Base-by-base conservation (phyloP, 2,888 invertebrate genomes). In the Rotaria magnacalcarata region DNA sequence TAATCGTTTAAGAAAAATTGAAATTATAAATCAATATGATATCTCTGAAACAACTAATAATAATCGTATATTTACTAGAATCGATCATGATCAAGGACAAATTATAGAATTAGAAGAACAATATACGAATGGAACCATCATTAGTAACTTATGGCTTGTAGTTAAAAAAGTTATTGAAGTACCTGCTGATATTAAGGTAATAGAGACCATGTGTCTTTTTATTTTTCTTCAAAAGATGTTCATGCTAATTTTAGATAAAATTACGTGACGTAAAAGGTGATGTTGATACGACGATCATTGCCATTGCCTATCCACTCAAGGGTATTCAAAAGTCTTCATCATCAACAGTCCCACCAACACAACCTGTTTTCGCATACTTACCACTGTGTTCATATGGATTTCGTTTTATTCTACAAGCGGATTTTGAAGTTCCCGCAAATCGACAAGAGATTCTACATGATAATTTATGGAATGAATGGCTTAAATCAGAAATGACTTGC, bases 391-490 rank as follows among this genome's bases (percentile, higher is more conserved):
- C 90, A 85, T 91, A 91, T 87, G 91, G 91, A 8, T 91, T 91
- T 88, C 87, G 90, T 47, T 91, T 91, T 87, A 89, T 91, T 74
- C 88, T 91, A 4, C 91, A 91, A 90, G 91, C 90, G 87, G 91
- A 91, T 88, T 91, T 91, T 90, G 91, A 91, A 87, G 89, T 91
- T 7, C 91, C 91, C 0, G 90, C 91, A 16, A 91, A 90, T 60
- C 89, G 91, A 85, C 91, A 91, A 87, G 91, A 91, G 86, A 89
- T 91, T 8, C 90, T 90, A 87, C 87, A 89, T 47, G 91, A 91
- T 89, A 90, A 90, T 87, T 89, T 19, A 67, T 91, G 91, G 91
- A 91, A 91, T 88, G 90, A 91, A 88, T 90, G 90, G 90, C 88
- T 91, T 54, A 87, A 88, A 88, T 8, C 88, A 90, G 11, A 86